Base-by-base conservation (phyloP, 2,888 invertebrate genomes). In the Mythimna ferrago region DNA sequence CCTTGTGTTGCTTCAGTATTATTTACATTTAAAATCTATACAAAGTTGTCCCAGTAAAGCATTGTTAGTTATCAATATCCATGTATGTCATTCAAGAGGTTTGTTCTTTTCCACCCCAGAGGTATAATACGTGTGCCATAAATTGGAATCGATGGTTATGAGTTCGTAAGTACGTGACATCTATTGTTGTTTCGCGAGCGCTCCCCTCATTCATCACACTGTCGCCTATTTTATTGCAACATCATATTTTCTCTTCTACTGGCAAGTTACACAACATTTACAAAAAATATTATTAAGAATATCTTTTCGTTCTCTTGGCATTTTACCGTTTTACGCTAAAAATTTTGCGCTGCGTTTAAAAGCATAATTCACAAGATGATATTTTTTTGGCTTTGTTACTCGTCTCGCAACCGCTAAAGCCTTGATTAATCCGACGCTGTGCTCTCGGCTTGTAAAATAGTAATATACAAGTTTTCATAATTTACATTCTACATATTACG, bases 91-190 rank as follows among this genome's bases (percentile, higher is more conserved):
- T 53, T 51, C 11, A 71, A 61, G 75, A 71, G 32, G 61, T 66
- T 66, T 80, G 56, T 78, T 69, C 38, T 83, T 79, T 72, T 69
- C 63, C 63, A 63, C 70, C 71, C 68, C 66, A 19, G 41, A 57
- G 68, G 64, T 75, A 86, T 89, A 92, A 90, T 92, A 92, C 87
- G 89, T 89, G 87, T 84, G 83, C 89, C 89, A 93, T 94, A 93
- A 93, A 94, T 93, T 92, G 89, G 82, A 91, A 91, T 90, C 91
- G 90, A 93, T 92, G 93, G 93, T 93, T 94, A 94, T 93, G 93
- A 94, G 93, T 92, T 92, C 90, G 90, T 90, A 88, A 93, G 90
- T 92, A 92, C 93, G 93, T 93, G 93, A 92, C 93, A 89, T 91
- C 89, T 92, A 92, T 94, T 94, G 91, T 94, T 88, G 89, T 88